Evolutionary conservation across 2,888 invertebrate genomes (phyloP).

Genomic region (Drosophila flavopinicola): DNA sequence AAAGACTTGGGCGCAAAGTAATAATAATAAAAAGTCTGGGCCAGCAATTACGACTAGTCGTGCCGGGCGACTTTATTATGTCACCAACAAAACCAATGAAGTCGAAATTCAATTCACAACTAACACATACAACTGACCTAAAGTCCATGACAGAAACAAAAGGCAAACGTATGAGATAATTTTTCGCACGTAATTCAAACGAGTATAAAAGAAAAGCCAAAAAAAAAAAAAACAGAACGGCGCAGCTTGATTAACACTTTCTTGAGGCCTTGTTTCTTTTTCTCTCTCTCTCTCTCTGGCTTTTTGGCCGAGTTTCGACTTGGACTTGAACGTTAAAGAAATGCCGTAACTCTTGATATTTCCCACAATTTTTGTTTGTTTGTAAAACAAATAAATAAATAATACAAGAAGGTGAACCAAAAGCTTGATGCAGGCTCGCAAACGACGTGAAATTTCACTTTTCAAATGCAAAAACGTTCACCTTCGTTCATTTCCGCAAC

Average conservation of each 20-base stretch:
- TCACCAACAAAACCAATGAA: conserved; percentile 55
- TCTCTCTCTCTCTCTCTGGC: conserved; percentile 2
- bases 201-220: conserved; percentile 27
- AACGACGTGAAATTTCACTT: conserved; percentile 71
- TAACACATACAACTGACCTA: conserved; percentile 27
- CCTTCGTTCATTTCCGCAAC: conserved; percentile 79
- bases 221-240: conserved; percentile 57
- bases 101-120: conserved; percentile 48
- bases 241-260: conserved; percentile 77
- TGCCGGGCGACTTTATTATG: conserved; percentile 60
- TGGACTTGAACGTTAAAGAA: conserved; percentile 27
- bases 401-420: conserved; percentile 11
- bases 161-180: conserved; percentile 45
- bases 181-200: conserved; percentile 74
- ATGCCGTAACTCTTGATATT: conserved; percentile 69
- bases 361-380: conserved; percentile 63
- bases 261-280: conserved; percentile 15
- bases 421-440: conserved; percentile 28
- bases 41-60: conserved; percentile 37
- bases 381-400: conserved; percentile 62
- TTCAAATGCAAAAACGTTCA: conserved; percentile 76
- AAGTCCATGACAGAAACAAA: conserved; percentile 49
- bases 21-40: conserved; percentile 47
- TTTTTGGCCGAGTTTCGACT: conserved; percentile 33
- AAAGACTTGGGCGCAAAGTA: conserved; percentile 36